These are phyloP conservation scores for Cettia cetti DNA, from an alignment of 2,113 vertebrate genomes.

Conservation along the genomic window DNA sequence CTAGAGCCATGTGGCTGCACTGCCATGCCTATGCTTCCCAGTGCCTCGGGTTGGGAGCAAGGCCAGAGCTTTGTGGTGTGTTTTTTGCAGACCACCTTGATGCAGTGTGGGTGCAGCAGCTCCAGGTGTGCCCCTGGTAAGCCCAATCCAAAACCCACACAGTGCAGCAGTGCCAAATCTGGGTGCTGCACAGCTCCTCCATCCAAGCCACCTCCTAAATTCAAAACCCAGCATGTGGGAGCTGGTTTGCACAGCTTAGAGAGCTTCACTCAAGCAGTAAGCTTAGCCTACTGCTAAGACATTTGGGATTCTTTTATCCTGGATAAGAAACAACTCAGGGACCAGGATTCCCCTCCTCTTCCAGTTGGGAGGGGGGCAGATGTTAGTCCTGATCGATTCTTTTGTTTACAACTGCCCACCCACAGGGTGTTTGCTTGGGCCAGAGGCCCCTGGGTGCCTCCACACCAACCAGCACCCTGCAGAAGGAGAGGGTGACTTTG, in stretches of 20 bases:
- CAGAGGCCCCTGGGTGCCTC: neutral
- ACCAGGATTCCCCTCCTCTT: neutral
- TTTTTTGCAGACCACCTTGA: accelerated
- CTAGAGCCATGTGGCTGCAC: neutral
- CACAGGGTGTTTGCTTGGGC: neutral
- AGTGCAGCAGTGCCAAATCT: neutral
- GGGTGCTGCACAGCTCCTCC: neutral
- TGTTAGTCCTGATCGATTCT: neutral
- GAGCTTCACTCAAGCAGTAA: neutral
- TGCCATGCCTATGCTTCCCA: neutral
- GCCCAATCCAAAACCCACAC: neutral
- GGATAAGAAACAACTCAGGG: neutral
- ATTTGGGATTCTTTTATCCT: neutral
- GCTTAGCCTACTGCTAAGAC: neutral
- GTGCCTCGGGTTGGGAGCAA: accelerated
- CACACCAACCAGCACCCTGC: neutral
- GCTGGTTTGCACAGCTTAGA: neutral
- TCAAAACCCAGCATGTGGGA: accelerated
- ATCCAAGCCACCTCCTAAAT: neutral
- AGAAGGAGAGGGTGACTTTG: accelerated
- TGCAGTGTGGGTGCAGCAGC: neutral
- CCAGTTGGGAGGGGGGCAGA: neutral
- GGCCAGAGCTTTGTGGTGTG: neutral
- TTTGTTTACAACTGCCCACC: neutral
- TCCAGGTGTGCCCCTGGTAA: neutral